Evolutionary conservation across 2,888 invertebrate genomes (phyloP).

Genomic region (Melieria omissa): DNA sequence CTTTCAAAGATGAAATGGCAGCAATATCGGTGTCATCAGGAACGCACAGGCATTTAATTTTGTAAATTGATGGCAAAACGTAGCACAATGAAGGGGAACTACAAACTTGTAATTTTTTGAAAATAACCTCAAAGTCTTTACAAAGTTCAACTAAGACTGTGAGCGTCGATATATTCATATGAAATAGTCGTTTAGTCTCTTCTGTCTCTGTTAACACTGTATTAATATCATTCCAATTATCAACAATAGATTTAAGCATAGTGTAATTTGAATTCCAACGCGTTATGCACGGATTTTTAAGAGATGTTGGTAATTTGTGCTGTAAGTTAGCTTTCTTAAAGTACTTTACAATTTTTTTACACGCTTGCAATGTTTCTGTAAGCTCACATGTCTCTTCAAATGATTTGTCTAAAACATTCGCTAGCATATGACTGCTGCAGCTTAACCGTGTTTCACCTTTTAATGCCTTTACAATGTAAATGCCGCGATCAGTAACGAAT

Average conservation of each 20-base stretch:
- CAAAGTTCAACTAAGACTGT: conserved; percentile 38
- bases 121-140: conserved; percentile 37
- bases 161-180: conserved; percentile 39
- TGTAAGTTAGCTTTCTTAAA: conserved; percentile 42
- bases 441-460: conserved; percentile 34
- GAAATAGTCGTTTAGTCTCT: conserved; percentile 28
- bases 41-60: conserved; percentile 38
- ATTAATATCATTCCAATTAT: conserved; percentile 39
- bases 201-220: conserved; percentile 29
- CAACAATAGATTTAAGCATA: conserved; percentile 40
- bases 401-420: not conserved
- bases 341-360: conserved; percentile 32
- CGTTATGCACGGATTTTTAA: conserved; percentile 36
- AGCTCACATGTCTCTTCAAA: conserved; percentile 1
- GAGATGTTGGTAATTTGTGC: conserved; percentile 30
- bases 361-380: conserved; percentile 3
- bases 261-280: conserved; percentile 41
- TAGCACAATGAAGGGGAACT: conserved; percentile 39
- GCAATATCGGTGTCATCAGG: conserved; percentile 28
- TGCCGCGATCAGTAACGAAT: conserved; percentile 35
- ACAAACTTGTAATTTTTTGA: conserved; percentile 40
- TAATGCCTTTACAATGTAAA: conserved; percentile 35
- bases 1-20: conserved; percentile 28
- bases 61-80: conserved; percentile 39
- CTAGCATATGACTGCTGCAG: conserved; percentile 37